Base-by-base conservation (phyloP, 1,140 invertebrate species). In the Panulirus ornatus region DNA sequence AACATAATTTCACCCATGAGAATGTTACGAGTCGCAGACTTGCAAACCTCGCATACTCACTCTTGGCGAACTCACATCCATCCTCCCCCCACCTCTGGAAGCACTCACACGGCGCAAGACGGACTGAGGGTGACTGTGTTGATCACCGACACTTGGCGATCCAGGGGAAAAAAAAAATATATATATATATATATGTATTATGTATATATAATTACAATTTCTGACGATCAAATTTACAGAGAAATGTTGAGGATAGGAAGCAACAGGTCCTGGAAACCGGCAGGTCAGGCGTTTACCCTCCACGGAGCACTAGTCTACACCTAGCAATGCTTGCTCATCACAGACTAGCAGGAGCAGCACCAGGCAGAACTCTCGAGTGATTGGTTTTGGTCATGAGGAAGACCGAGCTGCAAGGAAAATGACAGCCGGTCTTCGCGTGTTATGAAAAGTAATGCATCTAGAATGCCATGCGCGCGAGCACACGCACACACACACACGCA, bases 1-100 rank as follows among this genome's bases (percentile, higher is more conserved):
- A 66, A 27, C 58, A 66, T 66, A 22, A 66, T 30, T 27, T 66
- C n/a, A 66, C n/a, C 27, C 9, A 22, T 66, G 58, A 66, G 58
- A 66, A 66, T 66, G 58, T 66, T 66, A 66, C 27, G 58, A 66
- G 58, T 66, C 27, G 30, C n/a, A 66, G 6, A 30, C 58, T 66
- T 66, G 58, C 58, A 66, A 6, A 30, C 58, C 30, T 30, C 58
- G 30, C 9, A 30, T 66, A 66, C 58, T 66, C 58, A 30, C n/a
- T n/a, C n/a, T n/a, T n/a, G n/a, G n/a, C n/a, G n/a, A n/a, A 22
- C 27, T 66, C 1, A 30, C n/a, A 30, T 27, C 22, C 3, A 8
- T 9, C 27, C 30, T 66, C 11, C 22, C 54, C 54, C 3, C 14
- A n/a, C n/a, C n/a, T n/a, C n/a, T n/a, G 0, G 30, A 66, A 66